These are phyloP conservation scores for Glaucomys volans DNA, from an alignment of 2,113 vertebrate genomes.

Conservation along the genomic window DNA sequence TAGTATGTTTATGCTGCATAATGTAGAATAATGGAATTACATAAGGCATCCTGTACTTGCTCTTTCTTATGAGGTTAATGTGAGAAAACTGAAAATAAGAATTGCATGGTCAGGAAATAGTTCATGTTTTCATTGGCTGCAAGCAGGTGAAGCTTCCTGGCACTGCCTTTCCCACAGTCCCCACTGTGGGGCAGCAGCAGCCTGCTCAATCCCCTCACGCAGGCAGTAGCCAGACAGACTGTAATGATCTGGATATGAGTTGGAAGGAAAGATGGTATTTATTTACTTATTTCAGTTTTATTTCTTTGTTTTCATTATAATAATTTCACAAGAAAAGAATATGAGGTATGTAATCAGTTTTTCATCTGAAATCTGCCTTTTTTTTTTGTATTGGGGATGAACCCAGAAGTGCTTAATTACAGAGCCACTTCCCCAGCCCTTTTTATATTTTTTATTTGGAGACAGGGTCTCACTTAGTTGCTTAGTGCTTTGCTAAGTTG, in stretches of 20 bases:
- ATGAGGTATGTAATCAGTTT: not conserved
- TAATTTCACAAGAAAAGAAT: not conserved
- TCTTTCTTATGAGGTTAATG: not conserved
- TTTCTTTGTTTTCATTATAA: not conserved
- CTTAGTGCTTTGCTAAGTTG: too few relatives aligned
- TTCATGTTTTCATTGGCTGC: not conserved
- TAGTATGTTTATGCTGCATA: not conserved
- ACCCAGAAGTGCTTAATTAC: too few relatives aligned
- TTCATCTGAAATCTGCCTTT: not conserved
- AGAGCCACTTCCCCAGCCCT: too few relatives aligned
- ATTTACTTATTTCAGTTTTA: not conserved
- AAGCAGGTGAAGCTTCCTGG: not conserved
- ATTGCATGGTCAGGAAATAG: not conserved
- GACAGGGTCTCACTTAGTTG: too few relatives aligned
- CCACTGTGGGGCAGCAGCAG: constrained; percentile 81
- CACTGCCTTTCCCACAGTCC: constrained; percentile 19
- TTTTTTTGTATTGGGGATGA: too few relatives aligned
- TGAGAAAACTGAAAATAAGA: not conserved
- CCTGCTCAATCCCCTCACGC: not conserved
- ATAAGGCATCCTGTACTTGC: not conserved
- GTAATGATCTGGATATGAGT: not conserved
- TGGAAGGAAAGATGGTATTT: constrained; percentile 1
- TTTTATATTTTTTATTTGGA: too few relatives aligned
- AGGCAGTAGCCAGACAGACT: not conserved
- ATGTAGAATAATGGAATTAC: not conserved